A percentile compares a stretch with the other conserved stretches of the same genome.
Conservation (phyloP, 2,797 vertebrate genomes). For the Vultur gryphus region DNA sequence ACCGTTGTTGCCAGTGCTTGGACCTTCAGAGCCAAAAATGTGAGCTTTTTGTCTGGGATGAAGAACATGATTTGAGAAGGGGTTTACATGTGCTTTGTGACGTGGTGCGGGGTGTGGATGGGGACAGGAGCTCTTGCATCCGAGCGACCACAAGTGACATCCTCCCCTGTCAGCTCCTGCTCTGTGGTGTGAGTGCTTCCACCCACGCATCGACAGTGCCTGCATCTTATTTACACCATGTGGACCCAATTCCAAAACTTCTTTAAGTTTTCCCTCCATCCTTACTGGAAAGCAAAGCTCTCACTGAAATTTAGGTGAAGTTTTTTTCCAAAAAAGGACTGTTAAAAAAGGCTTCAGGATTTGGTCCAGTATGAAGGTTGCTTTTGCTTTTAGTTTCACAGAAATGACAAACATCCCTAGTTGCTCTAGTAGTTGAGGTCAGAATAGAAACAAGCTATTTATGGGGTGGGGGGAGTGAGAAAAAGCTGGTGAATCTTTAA, state of each 20-base stretch:
- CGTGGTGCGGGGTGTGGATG: not conserved
- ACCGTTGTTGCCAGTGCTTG: not conserved
- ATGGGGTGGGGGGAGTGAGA: not conserved
- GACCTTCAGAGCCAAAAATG: not conserved
- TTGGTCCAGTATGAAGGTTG: not conserved
- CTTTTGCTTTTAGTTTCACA: not conserved
- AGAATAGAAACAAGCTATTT: not conserved
- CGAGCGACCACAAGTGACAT: not conserved
- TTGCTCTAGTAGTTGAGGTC: not conserved
- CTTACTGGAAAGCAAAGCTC: not conserved
- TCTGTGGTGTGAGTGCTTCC: not conserved
- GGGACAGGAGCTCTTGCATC: not conserved
- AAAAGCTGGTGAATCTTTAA: not conserved
- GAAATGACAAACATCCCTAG: not conserved
- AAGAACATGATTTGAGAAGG: not conserved
- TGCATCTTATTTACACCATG: not conserved
- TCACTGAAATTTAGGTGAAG: not conserved
- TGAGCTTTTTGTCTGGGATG: not conserved
- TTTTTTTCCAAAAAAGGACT: not conserved
- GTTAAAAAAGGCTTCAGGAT: not conserved
- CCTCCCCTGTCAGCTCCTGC: not conserved
- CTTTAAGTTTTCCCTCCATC: not conserved
- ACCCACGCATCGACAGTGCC: not conserved
- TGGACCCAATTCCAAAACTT: not conserved
- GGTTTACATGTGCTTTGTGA: not conserved